Percentiles rank a stretch among this genome's conserved stretches.
phyloP scores from a whole-genome alignment of 2,888 invertebrate species.

The Caenorhabditis afra region DNA sequence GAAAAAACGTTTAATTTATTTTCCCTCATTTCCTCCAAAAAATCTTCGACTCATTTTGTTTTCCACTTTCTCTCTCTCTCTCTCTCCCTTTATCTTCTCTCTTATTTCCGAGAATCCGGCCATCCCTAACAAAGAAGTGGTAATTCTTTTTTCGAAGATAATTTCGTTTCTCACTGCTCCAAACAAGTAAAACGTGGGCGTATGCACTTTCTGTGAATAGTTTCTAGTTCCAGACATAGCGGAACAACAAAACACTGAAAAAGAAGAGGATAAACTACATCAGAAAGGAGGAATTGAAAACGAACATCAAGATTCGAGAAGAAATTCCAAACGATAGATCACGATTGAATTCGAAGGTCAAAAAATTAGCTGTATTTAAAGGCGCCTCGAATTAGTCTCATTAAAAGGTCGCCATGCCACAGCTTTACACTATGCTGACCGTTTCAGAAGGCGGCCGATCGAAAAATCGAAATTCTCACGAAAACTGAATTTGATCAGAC shows the following conservation, averaged over 20 bases:
- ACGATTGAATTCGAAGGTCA: conserved; percentile 25
- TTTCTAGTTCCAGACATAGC: neutral
- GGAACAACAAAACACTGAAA: neutral
- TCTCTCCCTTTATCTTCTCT: neutral
- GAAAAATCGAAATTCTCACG: conserved; percentile 22
- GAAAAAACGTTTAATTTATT: conserved; percentile 7
- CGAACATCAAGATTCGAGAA: neutral
- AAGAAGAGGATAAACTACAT: too few species aligned
- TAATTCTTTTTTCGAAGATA: neutral
- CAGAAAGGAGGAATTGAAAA: too few species aligned
- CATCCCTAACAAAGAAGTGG: neutral
- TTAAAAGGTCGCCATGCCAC: conserved; percentile 34
- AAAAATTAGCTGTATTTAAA: conserved; percentile 35
- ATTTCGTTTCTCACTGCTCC: neutral
- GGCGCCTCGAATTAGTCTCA: conserved; percentile 4
- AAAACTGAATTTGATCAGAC: conserved; percentile 35
- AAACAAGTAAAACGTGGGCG: too few species aligned
- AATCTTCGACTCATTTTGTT: neutral
- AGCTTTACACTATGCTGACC: conserved; percentile 45
- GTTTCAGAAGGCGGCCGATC: conserved; percentile 10
- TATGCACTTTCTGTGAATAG: too few species aligned
- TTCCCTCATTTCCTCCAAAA: neutral
- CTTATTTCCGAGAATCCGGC: neutral
- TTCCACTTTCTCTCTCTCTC: too few species aligned
- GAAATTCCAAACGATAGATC: neutral